A percentile compares a stretch with the other conserved stretches of the same genome.
phyloP scores from a whole-genome alignment of 2,888 invertebrate species.

The Parochlus steinenii region DNA sequence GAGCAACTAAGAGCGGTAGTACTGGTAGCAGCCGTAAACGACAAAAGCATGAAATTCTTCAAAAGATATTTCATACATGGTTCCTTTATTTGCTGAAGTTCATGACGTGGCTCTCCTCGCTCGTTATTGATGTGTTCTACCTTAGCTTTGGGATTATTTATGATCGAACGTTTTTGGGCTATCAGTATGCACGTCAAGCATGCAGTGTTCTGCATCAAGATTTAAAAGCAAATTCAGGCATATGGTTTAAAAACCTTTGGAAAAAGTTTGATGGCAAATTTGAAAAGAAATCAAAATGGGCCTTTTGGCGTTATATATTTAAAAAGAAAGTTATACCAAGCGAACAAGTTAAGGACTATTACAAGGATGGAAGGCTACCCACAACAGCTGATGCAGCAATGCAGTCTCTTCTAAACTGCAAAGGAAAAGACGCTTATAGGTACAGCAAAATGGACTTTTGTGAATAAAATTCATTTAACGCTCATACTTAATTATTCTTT shows the following conservation, averaged over 20 bases:
- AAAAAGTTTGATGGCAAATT: constrained; percentile 26
- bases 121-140: constrained; percentile 63
- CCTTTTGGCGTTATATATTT: constrained; percentile 27
- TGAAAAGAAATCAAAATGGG: constrained; percentile 26
- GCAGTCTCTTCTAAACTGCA: constrained; percentile 80
- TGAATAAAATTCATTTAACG: background rate
- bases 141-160: constrained; percentile 41
- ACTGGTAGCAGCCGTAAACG: constrained; percentile 23
- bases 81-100: constrained; percentile 41
- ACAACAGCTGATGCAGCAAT: constrained; percentile 88
- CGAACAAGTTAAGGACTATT: constrained; percentile 26
- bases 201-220: constrained; percentile 18
- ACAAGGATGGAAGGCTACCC: constrained; percentile 41
- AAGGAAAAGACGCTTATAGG: constrained; percentile 93
- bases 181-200: constrained; percentile 8
- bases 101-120: constrained; percentile 58
- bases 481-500: constrained; percentile 15
- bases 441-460: constrained; percentile 21
- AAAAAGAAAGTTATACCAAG: constrained; percentile 29
- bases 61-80: constrained; percentile 36
- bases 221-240: constrained; percentile 26
- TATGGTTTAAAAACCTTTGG: constrained; percentile 26
- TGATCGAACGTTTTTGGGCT: constrained; percentile 20
- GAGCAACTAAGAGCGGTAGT: constrained; percentile 15
- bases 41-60: constrained; percentile 33